Conservation (phyloP, 2,888 invertebrate genomes). For the Cancer borealis region DNA sequence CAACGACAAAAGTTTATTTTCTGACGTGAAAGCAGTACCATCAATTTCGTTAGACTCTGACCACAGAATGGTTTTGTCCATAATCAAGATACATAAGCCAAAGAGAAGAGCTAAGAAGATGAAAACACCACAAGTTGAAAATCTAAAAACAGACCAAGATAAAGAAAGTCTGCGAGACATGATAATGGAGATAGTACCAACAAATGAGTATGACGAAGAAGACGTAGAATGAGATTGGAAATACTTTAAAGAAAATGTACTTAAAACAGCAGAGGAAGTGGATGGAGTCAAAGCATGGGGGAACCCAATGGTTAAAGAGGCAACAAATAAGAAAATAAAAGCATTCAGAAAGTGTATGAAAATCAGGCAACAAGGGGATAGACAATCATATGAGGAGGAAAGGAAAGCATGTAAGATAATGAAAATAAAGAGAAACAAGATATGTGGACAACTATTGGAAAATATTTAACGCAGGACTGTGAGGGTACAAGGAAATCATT, state of each 20-base stretch:
- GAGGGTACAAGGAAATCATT: no score
- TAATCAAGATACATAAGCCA: background rate
- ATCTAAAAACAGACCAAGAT: background rate
- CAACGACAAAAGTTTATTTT: constrained; percentile 46
- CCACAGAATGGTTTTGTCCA: constrained; percentile 26
- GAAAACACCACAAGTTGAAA: background rate
- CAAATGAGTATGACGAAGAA: background rate
- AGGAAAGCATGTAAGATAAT: no score
- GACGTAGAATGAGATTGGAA: background rate
- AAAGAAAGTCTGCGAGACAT: background rate
- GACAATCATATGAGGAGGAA: no score
- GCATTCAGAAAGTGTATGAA: background rate
- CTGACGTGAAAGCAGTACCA: constrained; percentile 46
- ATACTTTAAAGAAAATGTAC: background rate
- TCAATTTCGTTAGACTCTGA: constrained; percentile 31
- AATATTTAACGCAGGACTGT: no score
- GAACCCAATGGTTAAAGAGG: constrained; percentile 6
- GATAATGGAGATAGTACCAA: no score
- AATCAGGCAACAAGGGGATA: no score
- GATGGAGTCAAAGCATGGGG: constrained; percentile 43
- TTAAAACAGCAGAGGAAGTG: background rate
- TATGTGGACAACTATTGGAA: no score
- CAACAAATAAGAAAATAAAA: constrained; percentile 44
- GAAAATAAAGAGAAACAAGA: no score
- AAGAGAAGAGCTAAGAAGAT: background rate